phyloP scores from a whole-genome alignment of 1,140 invertebrate genomes.

The Camponotus pennsylvanicus region DNA sequence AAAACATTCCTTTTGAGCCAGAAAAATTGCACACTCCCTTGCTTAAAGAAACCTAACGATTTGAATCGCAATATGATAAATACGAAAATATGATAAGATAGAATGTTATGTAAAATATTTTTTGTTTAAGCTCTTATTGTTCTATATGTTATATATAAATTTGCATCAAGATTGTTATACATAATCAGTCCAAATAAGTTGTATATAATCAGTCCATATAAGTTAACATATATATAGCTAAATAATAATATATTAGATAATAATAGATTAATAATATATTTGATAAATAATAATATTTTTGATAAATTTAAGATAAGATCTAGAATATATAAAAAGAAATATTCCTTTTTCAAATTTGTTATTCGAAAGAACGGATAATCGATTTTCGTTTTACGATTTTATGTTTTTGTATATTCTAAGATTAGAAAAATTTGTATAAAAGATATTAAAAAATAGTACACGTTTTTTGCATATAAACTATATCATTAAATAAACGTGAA shows the following conservation, averaged over 20 bases:
- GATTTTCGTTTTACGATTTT: too few species aligned
- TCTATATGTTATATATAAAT: neutral
- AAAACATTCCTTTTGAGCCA: constrained; percentile 76
- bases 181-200: too few species aligned
- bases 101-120: neutral
- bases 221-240: too few species aligned
- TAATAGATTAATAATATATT: neutral
- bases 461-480: neutral
- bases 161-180: neutral
- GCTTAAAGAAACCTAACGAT: neutral
- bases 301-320: neutral
- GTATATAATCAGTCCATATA: too few species aligned
- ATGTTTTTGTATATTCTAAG: too few species aligned
- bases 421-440: neutral
- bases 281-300: constrained; percentile 10
- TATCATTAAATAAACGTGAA: too few species aligned
- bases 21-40: constrained; percentile 68
- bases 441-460: neutral
- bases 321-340: too few species aligned
- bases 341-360: too few species aligned
- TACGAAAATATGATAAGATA: neutral
- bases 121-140: neutral
- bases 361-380: too few species aligned
- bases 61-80: neutral
- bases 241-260: too few species aligned